Conservation (phyloP, 2,797 vertebrate species). For the Anguilla anguilla region DNA sequence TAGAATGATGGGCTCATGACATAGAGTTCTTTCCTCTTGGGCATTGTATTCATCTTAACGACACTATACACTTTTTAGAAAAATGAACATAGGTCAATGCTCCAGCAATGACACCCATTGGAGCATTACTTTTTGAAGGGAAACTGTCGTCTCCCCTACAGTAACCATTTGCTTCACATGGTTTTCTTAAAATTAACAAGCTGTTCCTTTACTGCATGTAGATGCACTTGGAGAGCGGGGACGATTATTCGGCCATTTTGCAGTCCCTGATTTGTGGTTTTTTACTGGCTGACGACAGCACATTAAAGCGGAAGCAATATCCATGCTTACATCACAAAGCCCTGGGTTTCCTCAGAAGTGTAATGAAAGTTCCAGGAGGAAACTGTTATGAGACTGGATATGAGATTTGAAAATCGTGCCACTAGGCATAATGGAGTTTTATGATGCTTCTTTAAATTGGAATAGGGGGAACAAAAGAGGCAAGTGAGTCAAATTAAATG, state of each 20-base stretch:
- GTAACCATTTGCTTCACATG: neutral
- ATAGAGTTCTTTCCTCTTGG: neutral
- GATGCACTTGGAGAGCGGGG: neutral
- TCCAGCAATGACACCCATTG: neutral
- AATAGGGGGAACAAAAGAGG: neutral
- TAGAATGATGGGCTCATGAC: too few relatives aligned
- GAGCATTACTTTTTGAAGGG: neutral
- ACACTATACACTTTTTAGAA: neutral
- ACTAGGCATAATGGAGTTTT: neutral
- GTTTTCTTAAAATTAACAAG: neutral
- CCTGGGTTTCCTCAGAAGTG: neutral
- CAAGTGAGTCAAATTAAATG: neutral
- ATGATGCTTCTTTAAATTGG: neutral
- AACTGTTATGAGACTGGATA: neutral
- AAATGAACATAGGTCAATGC: neutral
- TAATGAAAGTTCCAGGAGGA: neutral
- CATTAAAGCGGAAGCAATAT: neutral
- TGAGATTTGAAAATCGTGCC: constrained; percentile 1
- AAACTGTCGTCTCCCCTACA: neutral
- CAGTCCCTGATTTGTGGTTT: neutral
- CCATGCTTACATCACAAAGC: neutral
- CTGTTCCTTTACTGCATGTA: neutral
- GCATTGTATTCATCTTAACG: neutral
- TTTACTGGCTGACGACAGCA: neutral
- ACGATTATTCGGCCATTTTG: neutral